These are phyloP conservation scores for Tetramorium simillimum DNA, from an alignment of 1,140 invertebrate species.

Conservation along the genomic window DNA sequence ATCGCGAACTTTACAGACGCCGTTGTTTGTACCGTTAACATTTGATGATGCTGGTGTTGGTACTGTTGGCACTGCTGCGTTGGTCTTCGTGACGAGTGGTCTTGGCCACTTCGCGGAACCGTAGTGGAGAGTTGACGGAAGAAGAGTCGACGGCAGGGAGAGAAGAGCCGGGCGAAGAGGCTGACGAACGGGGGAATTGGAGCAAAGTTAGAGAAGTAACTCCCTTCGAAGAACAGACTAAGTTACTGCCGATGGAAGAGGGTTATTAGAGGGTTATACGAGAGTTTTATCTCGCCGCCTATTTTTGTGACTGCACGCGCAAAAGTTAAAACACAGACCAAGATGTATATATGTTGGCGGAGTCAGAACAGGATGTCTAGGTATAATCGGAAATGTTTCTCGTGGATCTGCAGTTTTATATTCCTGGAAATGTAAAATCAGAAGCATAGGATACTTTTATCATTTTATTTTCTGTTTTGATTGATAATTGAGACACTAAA, in stretches of 20 bases:
- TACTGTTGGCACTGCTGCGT: slow-evolving; percentile 13
- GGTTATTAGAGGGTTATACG: slow-evolving; percentile 63
- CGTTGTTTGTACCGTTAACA: slow-evolving; percentile 58
- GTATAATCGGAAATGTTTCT: not conserved
- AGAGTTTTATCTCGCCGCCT: slow-evolving; percentile 39
- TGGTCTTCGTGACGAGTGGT: slow-evolving; percentile 55
- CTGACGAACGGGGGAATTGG: slow-evolving; percentile 41
- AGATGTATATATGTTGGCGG: not conserved
- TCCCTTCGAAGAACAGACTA: slow-evolving; percentile 55
- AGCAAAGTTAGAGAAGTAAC: slow-evolving; percentile 64
- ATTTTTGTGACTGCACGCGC: slow-evolving; percentile 41
- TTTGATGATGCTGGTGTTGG: slow-evolving; percentile 53
- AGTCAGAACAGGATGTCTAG: not conserved
- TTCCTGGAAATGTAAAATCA: not conserved
- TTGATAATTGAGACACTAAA: not conserved
- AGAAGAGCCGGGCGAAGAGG: not conserved
- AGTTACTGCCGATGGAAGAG: slow-evolving; percentile 57
- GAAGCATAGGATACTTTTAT: not conserved
- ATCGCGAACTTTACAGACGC: slow-evolving; percentile 1
- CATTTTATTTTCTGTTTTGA: not conserved
- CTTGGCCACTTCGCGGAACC: slow-evolving; percentile 25
- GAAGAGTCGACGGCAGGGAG: not conserved
- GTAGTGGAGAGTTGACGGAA: slow-evolving; percentile 52
- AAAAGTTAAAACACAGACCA: slow-evolving; percentile 28
- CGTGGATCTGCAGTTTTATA: not conserved